These are phyloP conservation scores for Proterorhinus semilunaris DNA, from an alignment of 2,113 vertebrate genomes.

Conservation along the genomic window DNA sequence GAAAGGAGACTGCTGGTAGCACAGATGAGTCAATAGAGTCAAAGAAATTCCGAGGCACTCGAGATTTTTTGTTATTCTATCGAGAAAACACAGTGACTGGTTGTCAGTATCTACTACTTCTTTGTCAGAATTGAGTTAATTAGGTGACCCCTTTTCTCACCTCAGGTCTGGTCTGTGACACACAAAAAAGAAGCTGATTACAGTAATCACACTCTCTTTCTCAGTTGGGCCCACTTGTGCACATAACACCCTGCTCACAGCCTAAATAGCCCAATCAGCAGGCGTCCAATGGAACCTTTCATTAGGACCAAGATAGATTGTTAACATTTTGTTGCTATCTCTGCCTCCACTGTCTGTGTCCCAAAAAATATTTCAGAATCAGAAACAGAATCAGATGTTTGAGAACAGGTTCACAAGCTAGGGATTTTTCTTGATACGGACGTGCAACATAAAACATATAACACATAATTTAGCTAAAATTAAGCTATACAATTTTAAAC, in stretches of 20 bases:
- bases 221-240: constrained; percentile 49
- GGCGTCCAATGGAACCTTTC: constrained; percentile 48
- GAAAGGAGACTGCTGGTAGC: too few species aligned
- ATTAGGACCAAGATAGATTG: constrained; percentile 48
- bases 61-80: too few species aligned
- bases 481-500: too few species aligned
- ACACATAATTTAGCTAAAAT: too few species aligned
- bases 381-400: too few species aligned
- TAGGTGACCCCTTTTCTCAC: neutral
- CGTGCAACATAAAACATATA: too few species aligned
- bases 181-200: constrained; percentile 61
- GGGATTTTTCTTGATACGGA: too few species aligned
- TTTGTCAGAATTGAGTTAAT: neutral
- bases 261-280: constrained; percentile 61
- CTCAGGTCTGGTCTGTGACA: constrained; percentile 23
- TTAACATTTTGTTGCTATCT: constrained; percentile 19
- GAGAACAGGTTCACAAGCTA: too few species aligned
- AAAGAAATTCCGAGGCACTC: too few species aligned
- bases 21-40: too few species aligned
- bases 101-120: neutral
- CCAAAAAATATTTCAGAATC: too few species aligned
- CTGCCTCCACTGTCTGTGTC: neutral
- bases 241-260: constrained; percentile 43
- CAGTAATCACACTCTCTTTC: constrained; percentile 60
- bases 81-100: neutral